These are phyloP conservation scores for Ceraclea dissimilis DNA, from an alignment of 2,888 invertebrate genomes.

Conservation along the genomic window DNA sequence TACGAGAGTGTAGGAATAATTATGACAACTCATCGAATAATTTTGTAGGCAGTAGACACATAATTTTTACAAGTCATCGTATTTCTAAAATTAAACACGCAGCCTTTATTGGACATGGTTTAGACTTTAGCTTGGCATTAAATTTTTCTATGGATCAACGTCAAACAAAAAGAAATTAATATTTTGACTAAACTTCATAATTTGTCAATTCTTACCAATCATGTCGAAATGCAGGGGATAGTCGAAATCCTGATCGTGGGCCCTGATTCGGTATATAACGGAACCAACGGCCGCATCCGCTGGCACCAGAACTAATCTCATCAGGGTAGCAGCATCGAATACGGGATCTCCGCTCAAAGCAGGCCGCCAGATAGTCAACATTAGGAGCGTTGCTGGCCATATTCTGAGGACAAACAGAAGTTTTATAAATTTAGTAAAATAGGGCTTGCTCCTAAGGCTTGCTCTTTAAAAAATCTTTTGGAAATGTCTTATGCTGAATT, in stretches of 20 bases:
- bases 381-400: slow-evolving; percentile 36
- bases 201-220: slow-evolving; percentile 45
- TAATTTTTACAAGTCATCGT: slow-evolving; percentile 13
- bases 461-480: no score
- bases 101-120: slow-evolving; percentile 4
- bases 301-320: slow-evolving; percentile 75
- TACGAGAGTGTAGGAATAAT: no score
- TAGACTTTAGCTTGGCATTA: neutral
- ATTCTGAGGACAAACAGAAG: slow-evolving; percentile 15
- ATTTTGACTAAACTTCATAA: neutral
- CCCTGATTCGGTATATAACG: slow-evolving; percentile 80
- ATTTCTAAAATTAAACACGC: slow-evolving; percentile 14
- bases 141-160: no score
- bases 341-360: slow-evolving; percentile 59
- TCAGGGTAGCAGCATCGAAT: slow-evolving; percentile 77
- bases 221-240: slow-evolving; percentile 79
- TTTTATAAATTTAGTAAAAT: neutral
- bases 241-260: slow-evolving; percentile 80
- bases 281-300: slow-evolving; percentile 76
- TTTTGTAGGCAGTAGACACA: neutral
- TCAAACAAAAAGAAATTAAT: no score
- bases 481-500: no score
- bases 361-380: slow-evolving; percentile 37
- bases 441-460: neutral
- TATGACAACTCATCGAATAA: no score